Percentiles rank a stretch among this genome's conserved stretches.
phyloP scores from a whole-genome alignment of 2,888 invertebrate species.

The Zaprionus lineosus region DNA sequence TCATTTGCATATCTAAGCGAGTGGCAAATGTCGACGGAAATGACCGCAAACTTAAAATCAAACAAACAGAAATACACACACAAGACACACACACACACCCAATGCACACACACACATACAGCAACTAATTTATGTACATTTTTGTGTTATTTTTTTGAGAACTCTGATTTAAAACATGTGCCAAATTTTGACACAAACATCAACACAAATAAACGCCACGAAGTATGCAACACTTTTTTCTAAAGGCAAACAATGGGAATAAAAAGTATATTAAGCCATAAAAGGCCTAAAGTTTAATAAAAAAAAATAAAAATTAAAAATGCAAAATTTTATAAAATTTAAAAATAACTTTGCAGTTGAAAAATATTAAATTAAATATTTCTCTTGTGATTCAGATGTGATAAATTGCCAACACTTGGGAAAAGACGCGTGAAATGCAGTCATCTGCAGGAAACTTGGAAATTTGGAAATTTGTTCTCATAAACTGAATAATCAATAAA shows the following conservation, averaged over 20 bases:
- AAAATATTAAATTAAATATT: too few species aligned
- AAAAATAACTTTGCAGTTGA: too few species aligned
- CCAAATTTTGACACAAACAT: constrained; percentile 33
- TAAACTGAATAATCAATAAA: too few species aligned
- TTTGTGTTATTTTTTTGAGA: too few species aligned
- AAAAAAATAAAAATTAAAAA: constrained; percentile 8
- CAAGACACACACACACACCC: constrained; percentile 9
- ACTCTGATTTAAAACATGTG: constrained; percentile 45
- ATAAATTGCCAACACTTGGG: too few species aligned
- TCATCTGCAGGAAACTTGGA: too few species aligned
- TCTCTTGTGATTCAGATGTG: too few species aligned
- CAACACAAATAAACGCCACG: constrained; percentile 33
- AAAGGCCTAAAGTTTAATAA: too few species aligned
- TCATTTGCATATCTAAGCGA: constrained; percentile 72
- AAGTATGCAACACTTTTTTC: constrained; percentile 55
- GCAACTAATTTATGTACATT: constrained; percentile 7
- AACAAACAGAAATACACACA: constrained; percentile 3
- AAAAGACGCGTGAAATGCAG: too few species aligned
- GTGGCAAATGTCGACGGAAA: constrained; percentile 56
- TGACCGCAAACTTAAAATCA: constrained; percentile 44
- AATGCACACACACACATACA: not conserved
- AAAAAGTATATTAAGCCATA: too few species aligned
- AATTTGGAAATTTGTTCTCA: too few species aligned
- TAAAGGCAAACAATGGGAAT: constrained; percentile 13
- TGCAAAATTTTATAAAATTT: too few species aligned